Base-by-base conservation (phyloP, 2,797 vertebrate genomes). In the Taenioides sp. region DNA sequence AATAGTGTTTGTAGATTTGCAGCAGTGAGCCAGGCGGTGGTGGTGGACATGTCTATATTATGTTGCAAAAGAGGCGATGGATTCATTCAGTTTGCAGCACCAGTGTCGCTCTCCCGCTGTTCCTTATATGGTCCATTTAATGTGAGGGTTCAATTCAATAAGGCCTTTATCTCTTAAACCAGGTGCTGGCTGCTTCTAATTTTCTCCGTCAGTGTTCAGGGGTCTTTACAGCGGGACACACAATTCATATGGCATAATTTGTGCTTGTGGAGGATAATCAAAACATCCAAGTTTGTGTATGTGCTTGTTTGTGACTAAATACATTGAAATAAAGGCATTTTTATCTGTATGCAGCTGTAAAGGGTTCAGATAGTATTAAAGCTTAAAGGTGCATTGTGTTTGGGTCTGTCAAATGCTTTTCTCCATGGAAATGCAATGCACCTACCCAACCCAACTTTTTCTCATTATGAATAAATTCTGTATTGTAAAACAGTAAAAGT, bases 261-360 rank as follows among this genome's bases (percentile, higher is more conserved):
- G 86, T 86, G 85, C 75, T 89, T 89, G 91, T 92, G 92, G 80
- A 84, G 82, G 92, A 90, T 90, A 91, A 93, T 92, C 88, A 84
- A 89, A 86, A 88, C 78, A 84, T 84, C 91, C 86, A 91, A 83
- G 84, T 86, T 79, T 86, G 86, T 87, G 90, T 89, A 89, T 88
- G 90, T 91, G 80, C 75, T n/a, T 63, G 65, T 83, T 91, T 83
- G 82, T 91, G 91, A 84, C 75, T 85, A 88, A 85, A 84, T 59
- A 60, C 75, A 70, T 40, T 47, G 43, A 17, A 16, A 47, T 47
- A 47, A 47, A 14, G 12, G 1, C 14, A 34, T 71, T 67, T 88
- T 80, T 77, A 84, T 86, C 80, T 83, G 73, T 76, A 77, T 72
- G 79, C 60, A 75, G 75, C 77, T 72, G 73, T 74, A 81, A 85